A percentile compares a stretch with the other conserved stretches of the same genome.
Evolutionary conservation across 2,797 vertebrate genomes (phyloP).

Genomic region (Epinephelus coioides): DNA sequence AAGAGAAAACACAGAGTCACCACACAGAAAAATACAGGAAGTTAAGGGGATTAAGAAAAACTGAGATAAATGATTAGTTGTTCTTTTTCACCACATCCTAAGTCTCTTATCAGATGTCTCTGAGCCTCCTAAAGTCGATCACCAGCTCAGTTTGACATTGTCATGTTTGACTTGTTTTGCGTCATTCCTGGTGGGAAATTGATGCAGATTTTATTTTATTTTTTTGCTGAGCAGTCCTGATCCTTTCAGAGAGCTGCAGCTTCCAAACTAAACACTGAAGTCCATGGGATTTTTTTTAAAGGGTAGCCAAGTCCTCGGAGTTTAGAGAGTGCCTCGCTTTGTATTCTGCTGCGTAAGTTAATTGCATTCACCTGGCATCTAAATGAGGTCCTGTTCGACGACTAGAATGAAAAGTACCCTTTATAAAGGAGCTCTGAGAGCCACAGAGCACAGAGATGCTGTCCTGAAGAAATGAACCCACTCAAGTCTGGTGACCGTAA

Average conservation of each 20-base stretch:
- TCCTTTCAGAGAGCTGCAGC: too few species aligned
- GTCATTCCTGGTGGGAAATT: not conserved
- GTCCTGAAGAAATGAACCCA: not conserved
- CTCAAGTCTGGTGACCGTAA: not conserved
- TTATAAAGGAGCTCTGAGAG: slow-evolving; percentile 13
- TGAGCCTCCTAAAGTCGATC: slow-evolving; percentile 7
- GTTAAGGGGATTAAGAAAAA: not conserved
- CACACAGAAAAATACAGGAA: not conserved
- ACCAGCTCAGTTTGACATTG: not conserved
- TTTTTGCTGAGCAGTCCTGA: not conserved
- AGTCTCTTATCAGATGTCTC: not conserved
- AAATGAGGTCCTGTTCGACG: slow-evolving; percentile 15
- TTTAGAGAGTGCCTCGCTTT: slow-evolving; percentile 26
- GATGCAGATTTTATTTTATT: not conserved
- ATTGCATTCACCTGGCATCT: slow-evolving; percentile 47
- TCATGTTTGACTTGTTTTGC: not conserved
- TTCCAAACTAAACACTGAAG: too few species aligned
- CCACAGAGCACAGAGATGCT: too few species aligned
- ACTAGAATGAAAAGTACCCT: slow-evolving; percentile 45
- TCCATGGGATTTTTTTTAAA: too few species aligned
- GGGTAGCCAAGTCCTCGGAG: slow-evolving; percentile 19
- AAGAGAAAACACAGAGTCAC: slow-evolving; percentile 12
- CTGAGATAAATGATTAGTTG: not conserved
- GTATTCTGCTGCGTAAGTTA: slow-evolving; percentile 43
- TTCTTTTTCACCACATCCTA: not conserved